Evolutionary conservation across 2,888 invertebrate genomes (phyloP), one percentile per base, ranked within the genome.

Genomic region (Callinectes sapidus): DNA sequence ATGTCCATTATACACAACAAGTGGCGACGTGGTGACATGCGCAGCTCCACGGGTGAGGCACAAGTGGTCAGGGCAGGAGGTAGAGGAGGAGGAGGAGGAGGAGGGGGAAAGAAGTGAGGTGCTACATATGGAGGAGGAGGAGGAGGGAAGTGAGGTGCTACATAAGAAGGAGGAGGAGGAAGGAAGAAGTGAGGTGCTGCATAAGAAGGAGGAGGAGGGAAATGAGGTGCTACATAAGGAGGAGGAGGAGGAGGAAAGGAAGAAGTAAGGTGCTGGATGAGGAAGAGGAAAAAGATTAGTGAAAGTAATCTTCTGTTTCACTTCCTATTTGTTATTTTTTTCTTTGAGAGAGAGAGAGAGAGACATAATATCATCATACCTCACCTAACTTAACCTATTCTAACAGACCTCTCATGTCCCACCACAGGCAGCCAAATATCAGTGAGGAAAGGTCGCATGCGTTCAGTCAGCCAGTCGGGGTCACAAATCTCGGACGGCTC

Each of bases 1-100:
- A 39, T 90, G 81, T 90, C 90, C 13, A 28, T 81, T 8, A 32
- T 90, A 32, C 90, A 90, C n/a, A 81, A 54, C 28, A 23, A 81
- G n/a, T 14, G 77, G n/a, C 39, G 42, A 18, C 35, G 71, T 8
- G 39, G 23, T 23, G 71, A 39, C 87, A 13, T 35, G 13, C n/a
- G 89, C 61, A 61, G 39, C 61, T 66, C 55, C 35, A 35, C 18
- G 71, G 61, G 66, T 61, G 89, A 55, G 71, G 48, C 48, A 48
- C 48, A 48, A 0, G 48, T 48, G 48, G 48, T 8, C 8, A 6
- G 10, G 48, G 8, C 48, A 6, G 3, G 48, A 8, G 48, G 48
- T 48, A 48, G 10, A 48, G 10, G 48, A 48, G 48, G 48, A 48
- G 48, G 48, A 8, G 39, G 39, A 39, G 39, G 39, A 39, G 39